Evolutionary conservation across 1,140 invertebrate species (phyloP), one percentile per base, ranked within the genome.

Genomic region (Lutraria rhynchaena): DNA sequence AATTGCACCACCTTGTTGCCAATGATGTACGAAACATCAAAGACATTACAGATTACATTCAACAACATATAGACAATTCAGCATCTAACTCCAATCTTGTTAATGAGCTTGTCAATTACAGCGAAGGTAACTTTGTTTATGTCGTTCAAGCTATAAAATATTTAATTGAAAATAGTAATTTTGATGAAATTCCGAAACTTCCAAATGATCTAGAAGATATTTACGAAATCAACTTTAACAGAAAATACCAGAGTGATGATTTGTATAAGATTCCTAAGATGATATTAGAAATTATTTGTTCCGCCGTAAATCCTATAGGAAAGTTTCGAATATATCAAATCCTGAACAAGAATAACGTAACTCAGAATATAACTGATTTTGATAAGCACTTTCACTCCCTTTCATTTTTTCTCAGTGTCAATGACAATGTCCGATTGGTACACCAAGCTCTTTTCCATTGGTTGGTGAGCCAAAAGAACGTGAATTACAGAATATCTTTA

Each of bases 151-250:
- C 55, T 41, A 13, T 75, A 3, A 61, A 41, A n/a, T 61, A 35
- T 9, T 5, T 75, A n/a, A 4, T 46, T 19, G 33, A 37, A 27
- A 41, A 3, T 1, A 19, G 15, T 15, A 24, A 61, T 29, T n/a
- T 9, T 19, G 27, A 46, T 7, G 44, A 0, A 11, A 29, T 33
- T 35, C 24, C 57, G 17, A 35, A 75, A 29, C 19, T 75, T 60
- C 71, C 71, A 3, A 29, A 33, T 46, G 41, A 49, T 46, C 53
- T 75, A 15, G 53, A n/a, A 13, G 55, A 75, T 51, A 35, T 75
- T 13, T 75, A 75, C 55, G 71, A 75, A 27, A 75, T 75, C 3
- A 60, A 75, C 49, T 75, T 75, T 61, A 57, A 61, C 24, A 60
- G 71, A 24, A 55, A 75, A 15, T 75, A 60, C 33, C 9, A 29